phyloP scores from a whole-genome alignment of 2,113 vertebrate species.

The Poicephalus meyeri region DNA sequence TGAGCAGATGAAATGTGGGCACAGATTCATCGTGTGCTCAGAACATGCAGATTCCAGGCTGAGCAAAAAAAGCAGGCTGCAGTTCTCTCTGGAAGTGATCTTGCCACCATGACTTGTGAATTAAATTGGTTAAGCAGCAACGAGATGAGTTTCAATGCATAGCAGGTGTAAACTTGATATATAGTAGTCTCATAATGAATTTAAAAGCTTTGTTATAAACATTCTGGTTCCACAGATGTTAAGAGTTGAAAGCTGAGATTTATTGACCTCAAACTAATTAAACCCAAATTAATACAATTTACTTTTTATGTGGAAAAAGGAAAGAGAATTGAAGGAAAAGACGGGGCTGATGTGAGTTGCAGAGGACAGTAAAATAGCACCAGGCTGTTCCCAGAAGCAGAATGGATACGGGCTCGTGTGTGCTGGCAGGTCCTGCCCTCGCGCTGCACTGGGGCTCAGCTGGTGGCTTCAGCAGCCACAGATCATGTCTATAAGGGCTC shows the following conservation, averaged over 20 bases:
- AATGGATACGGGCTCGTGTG: background rate
- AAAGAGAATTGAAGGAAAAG: background rate
- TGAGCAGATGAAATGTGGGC: background rate
- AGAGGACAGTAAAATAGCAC: background rate
- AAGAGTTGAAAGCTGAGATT: background rate
- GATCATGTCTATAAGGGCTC: background rate
- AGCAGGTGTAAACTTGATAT: constrained; percentile 17
- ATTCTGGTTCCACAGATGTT: background rate
- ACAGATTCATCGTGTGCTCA: background rate
- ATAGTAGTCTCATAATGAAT: background rate
- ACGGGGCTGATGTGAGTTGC: background rate
- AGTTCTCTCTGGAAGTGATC: background rate
- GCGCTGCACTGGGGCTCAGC: background rate
- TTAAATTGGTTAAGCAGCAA: background rate
- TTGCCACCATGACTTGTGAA: background rate
- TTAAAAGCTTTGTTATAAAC: background rate
- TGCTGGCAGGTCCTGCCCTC: background rate
- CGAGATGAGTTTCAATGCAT: background rate
- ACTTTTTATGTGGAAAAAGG: background rate
- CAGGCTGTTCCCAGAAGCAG: background rate
- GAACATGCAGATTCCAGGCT: background rate
- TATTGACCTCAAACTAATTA: background rate
- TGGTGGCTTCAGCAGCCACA: background rate
- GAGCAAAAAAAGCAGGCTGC: background rate
- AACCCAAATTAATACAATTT: background rate